Percentiles rank a stretch among this genome's conserved stretches.
Conservation (phyloP, 2,113 vertebrate species). For the Hystrix cristata region DNA sequence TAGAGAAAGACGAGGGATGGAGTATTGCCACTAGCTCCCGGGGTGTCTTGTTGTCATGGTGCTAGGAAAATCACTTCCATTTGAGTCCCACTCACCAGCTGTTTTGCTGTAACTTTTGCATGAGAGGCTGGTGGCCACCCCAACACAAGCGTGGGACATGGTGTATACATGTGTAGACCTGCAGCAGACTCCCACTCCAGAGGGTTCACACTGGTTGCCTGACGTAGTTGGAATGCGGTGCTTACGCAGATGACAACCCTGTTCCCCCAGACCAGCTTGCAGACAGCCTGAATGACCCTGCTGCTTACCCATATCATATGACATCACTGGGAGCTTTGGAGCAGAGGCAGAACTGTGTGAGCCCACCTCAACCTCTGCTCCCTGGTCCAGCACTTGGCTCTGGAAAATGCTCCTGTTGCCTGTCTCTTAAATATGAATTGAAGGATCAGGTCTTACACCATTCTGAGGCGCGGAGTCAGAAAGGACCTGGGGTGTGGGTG, state of each 20-base stretch:
- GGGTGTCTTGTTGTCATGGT: slow-evolving; percentile 58
- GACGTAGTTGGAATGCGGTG: not conserved
- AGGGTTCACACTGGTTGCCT: not conserved
- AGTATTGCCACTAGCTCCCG: not conserved
- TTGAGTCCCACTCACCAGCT: slow-evolving; percentile 48
- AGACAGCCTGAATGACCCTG: not conserved
- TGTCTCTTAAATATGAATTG: not conserved
- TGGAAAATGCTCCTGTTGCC: not conserved
- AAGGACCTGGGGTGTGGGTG: not conserved
- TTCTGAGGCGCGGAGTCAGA: not conserved
- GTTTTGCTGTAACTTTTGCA: not conserved
- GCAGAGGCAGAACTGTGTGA: not conserved
- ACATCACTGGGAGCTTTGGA: not conserved
- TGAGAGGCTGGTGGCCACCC: not conserved
- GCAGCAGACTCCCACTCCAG: not conserved
- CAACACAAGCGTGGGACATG: not conserved
- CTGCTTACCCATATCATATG: not conserved
- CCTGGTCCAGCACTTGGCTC: not conserved
- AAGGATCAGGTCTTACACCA: not conserved
- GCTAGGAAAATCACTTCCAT: slow-evolving; percentile 49
- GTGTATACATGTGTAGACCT: not conserved
- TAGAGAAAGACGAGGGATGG: slow-evolving; percentile 29
- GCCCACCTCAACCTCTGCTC: not conserved
- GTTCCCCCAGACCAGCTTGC: not conserved
- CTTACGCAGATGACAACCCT: not conserved